Evolutionary conservation across 2,113 vertebrate species (phyloP).

Genomic region (Ariopsis seemanni): DNA sequence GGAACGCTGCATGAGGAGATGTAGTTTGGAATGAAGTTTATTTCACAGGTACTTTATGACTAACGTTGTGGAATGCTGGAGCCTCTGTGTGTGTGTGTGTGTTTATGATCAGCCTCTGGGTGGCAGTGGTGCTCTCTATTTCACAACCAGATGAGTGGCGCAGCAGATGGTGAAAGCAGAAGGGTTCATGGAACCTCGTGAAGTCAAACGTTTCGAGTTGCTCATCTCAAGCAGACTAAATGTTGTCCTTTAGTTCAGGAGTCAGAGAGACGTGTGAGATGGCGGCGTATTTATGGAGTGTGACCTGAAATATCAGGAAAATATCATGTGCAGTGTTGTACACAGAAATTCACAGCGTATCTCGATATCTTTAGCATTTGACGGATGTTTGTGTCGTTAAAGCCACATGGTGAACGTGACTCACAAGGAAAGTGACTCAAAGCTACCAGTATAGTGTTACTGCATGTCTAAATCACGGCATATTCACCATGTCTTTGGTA

Average conservation of each 20-base stretch:
- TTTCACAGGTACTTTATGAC: slow-evolving; percentile 9
- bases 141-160: not conserved
- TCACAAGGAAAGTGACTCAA: not conserved
- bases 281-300: not conserved
- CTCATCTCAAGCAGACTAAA: slow-evolving; percentile 18
- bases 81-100: not conserved
- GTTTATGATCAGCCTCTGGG: slow-evolving; percentile 57
- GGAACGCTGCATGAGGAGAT: slow-evolving; percentile 63
- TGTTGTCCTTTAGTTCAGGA: slow-evolving; percentile 9
- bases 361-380: no score
- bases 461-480: not conserved
- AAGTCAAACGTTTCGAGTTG: slow-evolving; percentile 39
- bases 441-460: not conserved
- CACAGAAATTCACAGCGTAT: not conserved
- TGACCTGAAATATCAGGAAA: not conserved
- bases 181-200: slow-evolving; percentile 36
- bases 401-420: not conserved
- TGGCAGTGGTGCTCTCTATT: slow-evolving; percentile 69
- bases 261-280: not conserved
- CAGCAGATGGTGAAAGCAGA: slow-evolving; percentile 48
- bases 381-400: not conserved
- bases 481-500: not conserved
- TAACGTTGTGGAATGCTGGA: slow-evolving; percentile 36
- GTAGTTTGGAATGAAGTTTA: slow-evolving; percentile 60
- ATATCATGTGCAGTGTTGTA: not conserved